Base-by-base conservation (phyloP, 2,113 vertebrate genomes). In the Xiphias gladius region DNA sequence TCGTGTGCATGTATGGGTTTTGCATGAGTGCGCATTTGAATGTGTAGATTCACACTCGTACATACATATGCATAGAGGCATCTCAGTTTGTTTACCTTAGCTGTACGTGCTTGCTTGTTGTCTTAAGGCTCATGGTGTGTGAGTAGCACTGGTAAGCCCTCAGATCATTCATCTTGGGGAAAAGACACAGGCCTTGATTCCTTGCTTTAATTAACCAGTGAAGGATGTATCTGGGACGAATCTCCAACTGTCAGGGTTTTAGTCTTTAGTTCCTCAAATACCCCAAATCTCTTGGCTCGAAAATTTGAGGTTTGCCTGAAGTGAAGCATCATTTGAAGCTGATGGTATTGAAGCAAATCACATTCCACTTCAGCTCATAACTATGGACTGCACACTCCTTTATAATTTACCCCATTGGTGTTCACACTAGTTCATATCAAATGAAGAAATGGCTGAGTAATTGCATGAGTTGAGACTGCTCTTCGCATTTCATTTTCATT, bases 161-260 rank as follows among this genome's bases (percentile, higher is more conserved):
- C 28, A 9, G 48, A 78, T 78, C 32, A 43, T 48, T 48, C 5
- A 6, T 61, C 32, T 79, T 37, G 39, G 32, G 43, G 22, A 70
- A 35, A 6, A 50, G 30, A 61, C 28, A 37, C 54, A 1, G 5
- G n/a, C 48, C 22, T 78, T 26, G 30, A 83, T 78, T 86, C 32
- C 41, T 83, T 81, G 83, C 57, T 85, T 76, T 73, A 71, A 89
- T 88, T 84, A 84, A 73, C 54, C 50, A 58, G 71, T 32, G 28
- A 58, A 30, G 52, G 54, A 84, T 70, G 48, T 58, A 63, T 71
- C 72, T 17, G 20, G 46, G 65, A 62, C 30, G 58, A 62, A 70
- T 64, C 32, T 54, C 71, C n/a, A 48, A 69, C 58, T 77, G 55
- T 68, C 20, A 17, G 2, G 0, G 46, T 28, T 58, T 67, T 24